These are phyloP conservation scores for Colistium nudipinnis DNA, from an alignment of 2,113 vertebrate species.

Conservation along the genomic window DNA sequence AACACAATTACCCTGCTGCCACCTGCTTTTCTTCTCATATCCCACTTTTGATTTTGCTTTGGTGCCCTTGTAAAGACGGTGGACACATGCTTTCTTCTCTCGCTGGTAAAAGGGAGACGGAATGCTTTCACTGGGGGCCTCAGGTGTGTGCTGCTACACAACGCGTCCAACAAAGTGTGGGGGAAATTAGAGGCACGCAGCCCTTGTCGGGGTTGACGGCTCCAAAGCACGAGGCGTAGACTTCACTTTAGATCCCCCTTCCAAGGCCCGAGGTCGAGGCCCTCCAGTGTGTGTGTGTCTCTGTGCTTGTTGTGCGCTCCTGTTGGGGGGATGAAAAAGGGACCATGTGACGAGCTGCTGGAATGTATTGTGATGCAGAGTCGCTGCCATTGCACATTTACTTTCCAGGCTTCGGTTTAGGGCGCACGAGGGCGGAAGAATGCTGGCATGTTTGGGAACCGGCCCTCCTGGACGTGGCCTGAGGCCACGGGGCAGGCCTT, in stretches of 20 bases:
- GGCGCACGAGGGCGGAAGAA: conserved; percentile 55
- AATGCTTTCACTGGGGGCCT: too few relatives aligned
- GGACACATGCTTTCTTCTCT: too few relatives aligned
- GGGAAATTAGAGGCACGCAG: too few relatives aligned
- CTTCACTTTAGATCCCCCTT: conserved; percentile 15
- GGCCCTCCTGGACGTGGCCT: conserved; percentile 39
- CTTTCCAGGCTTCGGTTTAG: conserved; percentile 47
- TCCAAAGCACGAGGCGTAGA: too few relatives aligned
- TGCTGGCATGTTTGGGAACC: conserved; percentile 36
- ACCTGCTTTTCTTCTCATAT: too few relatives aligned
- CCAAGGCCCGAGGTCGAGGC: conserved; percentile 15
- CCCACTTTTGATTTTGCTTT: too few relatives aligned
- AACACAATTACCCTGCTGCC: not conserved
- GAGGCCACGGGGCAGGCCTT: conserved; percentile 32
- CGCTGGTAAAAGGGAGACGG: too few relatives aligned
- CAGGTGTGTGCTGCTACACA: too few relatives aligned
- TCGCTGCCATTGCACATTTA: conserved; percentile 64
- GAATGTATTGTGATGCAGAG: conserved; percentile 70
- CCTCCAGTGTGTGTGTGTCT: not conserved
- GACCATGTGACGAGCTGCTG: conserved; percentile 49
- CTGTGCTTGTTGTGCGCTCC: not conserved
- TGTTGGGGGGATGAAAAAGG: conserved; percentile 36
- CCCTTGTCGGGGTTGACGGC: too few relatives aligned
- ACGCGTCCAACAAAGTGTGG: too few relatives aligned
- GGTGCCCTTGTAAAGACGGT: too few relatives aligned